Conservation (phyloP, 2,797 vertebrate genomes). For the Anomalospiza imberbis region DNA sequence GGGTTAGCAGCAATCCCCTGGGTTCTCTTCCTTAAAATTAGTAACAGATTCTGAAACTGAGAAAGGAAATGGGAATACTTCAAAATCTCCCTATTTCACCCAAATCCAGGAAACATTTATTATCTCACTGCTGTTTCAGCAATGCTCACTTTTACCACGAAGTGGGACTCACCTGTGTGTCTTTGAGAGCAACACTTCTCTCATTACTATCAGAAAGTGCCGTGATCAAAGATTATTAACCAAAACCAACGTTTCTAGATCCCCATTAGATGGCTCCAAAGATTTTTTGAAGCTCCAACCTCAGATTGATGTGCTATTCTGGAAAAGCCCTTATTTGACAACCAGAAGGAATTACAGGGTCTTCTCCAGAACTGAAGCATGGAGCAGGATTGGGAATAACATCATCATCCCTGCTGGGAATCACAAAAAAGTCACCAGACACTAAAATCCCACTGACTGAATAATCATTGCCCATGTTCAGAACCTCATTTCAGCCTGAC, state of each 20-base stretch:
- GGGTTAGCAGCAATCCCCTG: not conserved
- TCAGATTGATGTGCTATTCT: not conserved
- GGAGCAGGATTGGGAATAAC: not conserved
- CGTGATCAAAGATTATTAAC: not conserved
- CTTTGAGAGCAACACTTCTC: not conserved
- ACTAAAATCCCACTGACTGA: not conserved
- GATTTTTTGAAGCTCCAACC: not conserved
- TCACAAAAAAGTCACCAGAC: not conserved
- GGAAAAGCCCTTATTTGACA: not conserved
- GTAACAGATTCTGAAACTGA: not conserved
- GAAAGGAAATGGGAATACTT: no score
- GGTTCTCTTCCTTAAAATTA: not conserved
- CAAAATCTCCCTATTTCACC: not conserved
- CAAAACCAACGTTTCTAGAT: not conserved
- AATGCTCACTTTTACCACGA: not conserved
- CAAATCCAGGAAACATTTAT: not conserved
- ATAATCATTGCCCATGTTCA: not conserved
- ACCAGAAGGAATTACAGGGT: not conserved
- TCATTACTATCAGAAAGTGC: not conserved
- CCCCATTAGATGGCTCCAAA: conserved; percentile 38
- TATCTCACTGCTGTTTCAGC: not conserved
- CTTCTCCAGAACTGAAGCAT: not conserved
- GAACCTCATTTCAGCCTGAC: not conserved
- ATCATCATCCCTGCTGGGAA: not conserved
- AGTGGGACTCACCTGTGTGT: not conserved